Evolutionary conservation across 1,140 invertebrate genomes (phyloP), one percentile per base, ranked within the genome.

Genomic region (Triops longicaudatus): DNA sequence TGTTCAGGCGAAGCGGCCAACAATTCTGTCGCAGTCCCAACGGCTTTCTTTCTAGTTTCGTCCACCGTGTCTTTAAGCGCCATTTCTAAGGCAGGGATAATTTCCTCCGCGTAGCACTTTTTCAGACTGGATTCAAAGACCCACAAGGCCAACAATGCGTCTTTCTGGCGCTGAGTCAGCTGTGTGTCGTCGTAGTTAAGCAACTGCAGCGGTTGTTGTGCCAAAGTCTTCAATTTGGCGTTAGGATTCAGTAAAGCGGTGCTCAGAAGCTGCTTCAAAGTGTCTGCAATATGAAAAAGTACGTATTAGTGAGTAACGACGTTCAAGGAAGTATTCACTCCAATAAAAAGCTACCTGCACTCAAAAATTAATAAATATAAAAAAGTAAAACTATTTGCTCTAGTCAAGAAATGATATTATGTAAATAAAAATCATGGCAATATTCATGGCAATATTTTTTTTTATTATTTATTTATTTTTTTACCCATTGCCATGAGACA

Each of bases 111-210:
- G 85, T 96, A 98, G 27, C 87, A 84, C 79, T 89, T 86, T 82
- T 93, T 94, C 7, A 98, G 83, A 80, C 92, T 88, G 81, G 92
- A 90, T 84, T 98, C 96, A 87, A 91, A 97, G 80, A 91, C 89
- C 86, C 85, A 90, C n/a, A 86, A 79, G 2, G 89, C 78, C 1
- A 91, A 81, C 28, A 83, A 80, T 6, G 50, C 50, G 22, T 63
- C 50, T 78, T 83, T 84, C 43, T 88, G 85, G 63, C 85, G 81
- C 22, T 63, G 50, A 6, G 14, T 63, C 22, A 63, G n/a, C n/a
- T 63, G 50, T 14, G 50, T 63, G 2, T 81, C 81, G 28, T 84
- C 81, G 72, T 81, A 81, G 76, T 86, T 84, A 9, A 74, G 75
- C 83, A 83, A 81, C 83, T 79, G 74, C 83, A 78, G 11, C 1